Evolutionary conservation across 2,888 invertebrate species (phyloP), one percentile per base, ranked within the genome.

Genomic region (Apamea epomidion): DNA sequence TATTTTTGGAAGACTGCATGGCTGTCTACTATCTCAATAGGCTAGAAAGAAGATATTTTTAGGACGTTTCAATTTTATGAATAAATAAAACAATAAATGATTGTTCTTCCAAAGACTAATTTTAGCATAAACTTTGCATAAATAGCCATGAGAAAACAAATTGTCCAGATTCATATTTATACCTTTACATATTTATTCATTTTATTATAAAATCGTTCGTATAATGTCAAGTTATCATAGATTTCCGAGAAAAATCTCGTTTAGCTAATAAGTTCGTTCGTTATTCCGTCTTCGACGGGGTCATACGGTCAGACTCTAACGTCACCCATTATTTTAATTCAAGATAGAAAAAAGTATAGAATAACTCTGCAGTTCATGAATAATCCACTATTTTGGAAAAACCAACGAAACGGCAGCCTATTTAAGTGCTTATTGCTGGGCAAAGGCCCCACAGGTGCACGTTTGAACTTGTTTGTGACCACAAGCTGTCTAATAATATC

Each of bases 241-340:
- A 82, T 89, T 80, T 77, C 73, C 67, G 76, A 84, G 80, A 81
- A 78, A 80, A 84, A 85, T 87, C 90, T 84, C 71, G 89, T 89
- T 89, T 89, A 81, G 69, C 76, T 84, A 84, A 86, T 80, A 90
- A 80, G 73, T 80, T 65, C 51, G 71, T 81, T 88, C 88, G 87
- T 82, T 89, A 90, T 93, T 91, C 91, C 91, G 89, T 91, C 91
- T 90, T 82, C 80, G 87, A 73, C 60, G 91, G 91, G 94, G 94
- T 94, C 94, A 89, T 92, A 92, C 92, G 94, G 94, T 93, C 91
- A 91, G 87, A 88, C 81, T 87, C 84, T 91, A 89, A 91, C 93
- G 92, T 94, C 93, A 93, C 86, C 82, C 82, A 88, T 89, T 89
- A 91, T 91, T 92, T 90, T 89, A 90, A 90, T 90, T 91, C 84